Conservation (phyloP, 2,113 vertebrate species). For the Laticauda laticaudata region DNA sequence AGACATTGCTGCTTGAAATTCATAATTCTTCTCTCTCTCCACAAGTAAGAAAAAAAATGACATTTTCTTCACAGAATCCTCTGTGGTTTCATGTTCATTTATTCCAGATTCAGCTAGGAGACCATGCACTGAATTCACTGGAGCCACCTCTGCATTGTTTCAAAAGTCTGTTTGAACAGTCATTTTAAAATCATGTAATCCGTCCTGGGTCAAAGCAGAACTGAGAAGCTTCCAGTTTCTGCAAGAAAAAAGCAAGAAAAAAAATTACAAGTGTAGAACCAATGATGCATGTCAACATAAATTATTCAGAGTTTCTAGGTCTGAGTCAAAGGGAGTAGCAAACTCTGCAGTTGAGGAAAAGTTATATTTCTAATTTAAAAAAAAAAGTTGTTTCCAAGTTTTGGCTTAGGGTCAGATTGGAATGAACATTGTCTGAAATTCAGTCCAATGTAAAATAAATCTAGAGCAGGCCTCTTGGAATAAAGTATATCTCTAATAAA, state of each 20-base stretch:
- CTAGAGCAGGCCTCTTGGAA: not conserved
- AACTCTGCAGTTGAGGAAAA: not conserved
- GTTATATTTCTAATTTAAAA: not conserved
- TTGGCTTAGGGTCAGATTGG: not conserved
- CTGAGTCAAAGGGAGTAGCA: not conserved
- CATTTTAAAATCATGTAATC: conserved; percentile 16
- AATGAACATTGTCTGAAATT: not conserved
- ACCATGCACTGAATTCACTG: not conserved
- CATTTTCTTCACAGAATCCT: conserved; percentile 3
- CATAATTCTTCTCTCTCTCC: not conserved
- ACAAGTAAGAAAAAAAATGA: conserved; percentile 12
- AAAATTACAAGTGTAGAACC: not conserved
- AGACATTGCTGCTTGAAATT: conserved; percentile 32
- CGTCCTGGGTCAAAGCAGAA: conserved; percentile 6
- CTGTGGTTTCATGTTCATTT: conserved; percentile 7
- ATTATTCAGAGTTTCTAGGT: not conserved
- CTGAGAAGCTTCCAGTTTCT: not conserved
- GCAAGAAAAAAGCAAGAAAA: not conserved
- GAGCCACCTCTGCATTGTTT: conserved; percentile 5
- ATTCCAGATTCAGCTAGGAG: not conserved
- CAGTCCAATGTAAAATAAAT: not conserved
- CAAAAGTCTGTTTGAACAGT: conserved; percentile 8
- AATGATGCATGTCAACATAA: not conserved
- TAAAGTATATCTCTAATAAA: not conserved
- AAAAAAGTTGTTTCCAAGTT: not conserved